Percentiles rank a stretch among this genome's conserved stretches.
phyloP scores from a whole-genome alignment of 1,140 invertebrate genomes.

The Leptestheria dahalacensis region DNA sequence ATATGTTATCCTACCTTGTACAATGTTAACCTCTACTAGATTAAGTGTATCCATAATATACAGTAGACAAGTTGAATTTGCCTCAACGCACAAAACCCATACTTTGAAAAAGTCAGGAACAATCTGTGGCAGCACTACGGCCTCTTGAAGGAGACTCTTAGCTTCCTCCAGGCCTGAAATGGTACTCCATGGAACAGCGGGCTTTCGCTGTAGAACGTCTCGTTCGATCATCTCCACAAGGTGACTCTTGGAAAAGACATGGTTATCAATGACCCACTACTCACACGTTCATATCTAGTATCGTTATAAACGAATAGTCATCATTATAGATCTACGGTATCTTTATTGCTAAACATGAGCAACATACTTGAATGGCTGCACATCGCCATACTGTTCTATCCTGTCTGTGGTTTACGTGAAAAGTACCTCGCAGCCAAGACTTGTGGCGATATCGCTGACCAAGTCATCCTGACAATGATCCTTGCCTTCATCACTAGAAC shows the following conservation, averaged over 20 bases:
- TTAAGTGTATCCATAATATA: no score
- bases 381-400: no score
- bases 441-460: not conserved
- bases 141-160: constrained; percentile 62
- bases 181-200: constrained; percentile 40
- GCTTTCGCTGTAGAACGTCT: constrained; percentile 47
- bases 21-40: no score
- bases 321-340: no score
- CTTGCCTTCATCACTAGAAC: not conserved
- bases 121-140: constrained; percentile 48
- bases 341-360: no score
- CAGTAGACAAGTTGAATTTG: no score
- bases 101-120: constrained; percentile 53
- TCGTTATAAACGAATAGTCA: no score
- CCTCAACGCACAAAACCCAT: no score
- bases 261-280: no score
- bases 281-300: no score
- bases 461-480: not conserved
- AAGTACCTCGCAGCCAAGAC: not conserved
- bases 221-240: constrained; percentile 61
- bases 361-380: no score
- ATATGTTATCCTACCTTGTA: no score
- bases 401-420: not conserved
- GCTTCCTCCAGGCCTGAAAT: constrained; percentile 61
- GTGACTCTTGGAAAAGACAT: constrained; percentile 45